These are phyloP conservation scores for Molanna angustata DNA, from an alignment of 2,888 invertebrate species.

Conservation along the genomic window DNA sequence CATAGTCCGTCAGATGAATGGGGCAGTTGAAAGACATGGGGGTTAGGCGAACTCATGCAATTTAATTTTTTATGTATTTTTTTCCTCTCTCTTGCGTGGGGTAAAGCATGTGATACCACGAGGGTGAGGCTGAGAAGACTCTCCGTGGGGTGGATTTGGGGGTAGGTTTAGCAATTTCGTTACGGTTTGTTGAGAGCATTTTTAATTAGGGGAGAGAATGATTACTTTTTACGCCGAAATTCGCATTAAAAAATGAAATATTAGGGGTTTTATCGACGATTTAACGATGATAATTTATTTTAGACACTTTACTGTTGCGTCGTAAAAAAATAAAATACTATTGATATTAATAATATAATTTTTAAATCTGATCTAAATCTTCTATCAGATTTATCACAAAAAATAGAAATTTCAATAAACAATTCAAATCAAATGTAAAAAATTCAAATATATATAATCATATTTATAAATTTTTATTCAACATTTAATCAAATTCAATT, in stretches of 20 bases:
- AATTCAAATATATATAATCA: too few relatives aligned
- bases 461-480: too few relatives aligned
- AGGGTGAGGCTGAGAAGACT: slow-evolving; percentile 14
- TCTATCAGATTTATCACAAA: too few relatives aligned
- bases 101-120: slow-evolving; percentile 31
- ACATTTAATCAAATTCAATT: too few relatives aligned
- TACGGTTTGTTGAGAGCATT: slow-evolving; percentile 60
- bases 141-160: slow-evolving; percentile 8
- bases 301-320: too few relatives aligned
- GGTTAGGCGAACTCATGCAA: slow-evolving; percentile 37
- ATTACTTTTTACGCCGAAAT: slow-evolving; percentile 29
- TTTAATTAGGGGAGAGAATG: slow-evolving; percentile 57
- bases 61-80: slow-evolving; percentile 60
- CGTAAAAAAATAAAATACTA: too few relatives aligned
- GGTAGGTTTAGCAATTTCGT: slow-evolving; percentile 49
- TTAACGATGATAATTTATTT: slow-evolving; percentile 6
- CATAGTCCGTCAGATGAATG: too few relatives aligned
- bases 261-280: slow-evolving; percentile 17
- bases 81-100: slow-evolving; percentile 39
- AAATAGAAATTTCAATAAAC: too few relatives aligned
- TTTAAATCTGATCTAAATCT: too few relatives aligned
- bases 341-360: too few relatives aligned
- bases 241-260: slow-evolving; percentile 24
- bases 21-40: slow-evolving; percentile 20
- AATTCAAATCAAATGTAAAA: too few relatives aligned